These are phyloP conservation scores for Turritopsis rubra DNA, from an alignment of 30 jellyfish, hydroid and myxozoan species.

Conservation along the genomic window DNA sequence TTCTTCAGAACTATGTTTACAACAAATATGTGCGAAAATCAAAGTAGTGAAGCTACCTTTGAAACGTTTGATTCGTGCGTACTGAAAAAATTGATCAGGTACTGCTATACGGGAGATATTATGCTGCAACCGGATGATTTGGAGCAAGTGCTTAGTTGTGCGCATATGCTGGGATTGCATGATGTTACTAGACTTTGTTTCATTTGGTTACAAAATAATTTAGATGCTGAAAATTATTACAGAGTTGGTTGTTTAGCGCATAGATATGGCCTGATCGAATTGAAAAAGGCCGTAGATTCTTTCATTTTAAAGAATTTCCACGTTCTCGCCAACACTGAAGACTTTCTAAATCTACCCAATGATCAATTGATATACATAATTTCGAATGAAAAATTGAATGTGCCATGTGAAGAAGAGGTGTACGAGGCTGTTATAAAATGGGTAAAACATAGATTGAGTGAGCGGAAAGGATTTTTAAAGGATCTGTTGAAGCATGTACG, in stretches of 20 bases:
- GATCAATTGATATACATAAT: neutral
- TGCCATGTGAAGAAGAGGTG: neutral
- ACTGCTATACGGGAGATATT: neutral
- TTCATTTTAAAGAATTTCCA: neutral
- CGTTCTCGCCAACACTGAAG: neutral
- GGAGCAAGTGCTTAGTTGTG: neutral
- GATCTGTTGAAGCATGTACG: neutral
- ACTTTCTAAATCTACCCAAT: neutral
- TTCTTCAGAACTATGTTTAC: slow-evolving; percentile 4
- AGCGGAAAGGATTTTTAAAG: neutral
- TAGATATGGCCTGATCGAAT: neutral
- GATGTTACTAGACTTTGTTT: neutral
- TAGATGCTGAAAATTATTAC: neutral
- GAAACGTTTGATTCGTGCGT: neutral
- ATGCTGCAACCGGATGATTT: neutral
- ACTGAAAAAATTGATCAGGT: neutral
- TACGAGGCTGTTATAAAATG: slow-evolving; percentile 13
- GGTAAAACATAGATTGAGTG: neutral
- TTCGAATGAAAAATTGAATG: neutral
- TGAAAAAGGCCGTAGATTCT: neutral
- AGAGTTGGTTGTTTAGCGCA: slow-evolving; percentile 5
- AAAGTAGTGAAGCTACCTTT: neutral
- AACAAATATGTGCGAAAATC: slow-evolving; percentile 7
- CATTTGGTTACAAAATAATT: neutral
- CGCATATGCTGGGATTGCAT: slow-evolving; percentile 4